A percentile compares a stretch with the other conserved stretches of the same genome.
phyloP scores from a whole-genome alignment of 30 jellyfish, hydroid and myxozoan genomes.

The Mastigias papua region DNA sequence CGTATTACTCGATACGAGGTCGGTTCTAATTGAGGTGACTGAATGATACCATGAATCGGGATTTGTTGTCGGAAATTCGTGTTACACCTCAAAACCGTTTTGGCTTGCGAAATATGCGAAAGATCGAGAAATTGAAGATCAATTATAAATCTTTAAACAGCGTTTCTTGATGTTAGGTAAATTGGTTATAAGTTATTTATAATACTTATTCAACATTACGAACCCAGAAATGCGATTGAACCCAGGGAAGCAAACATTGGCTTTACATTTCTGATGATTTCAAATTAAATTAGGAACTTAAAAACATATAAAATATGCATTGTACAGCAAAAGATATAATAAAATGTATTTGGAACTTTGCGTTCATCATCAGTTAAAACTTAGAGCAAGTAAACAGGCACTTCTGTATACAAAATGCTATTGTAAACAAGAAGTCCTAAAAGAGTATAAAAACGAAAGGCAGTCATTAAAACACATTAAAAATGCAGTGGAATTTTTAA shows the following conservation, averaged over 20 bases:
- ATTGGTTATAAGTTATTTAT: not conserved
- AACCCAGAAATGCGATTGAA: not conserved
- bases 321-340: too few species aligned
- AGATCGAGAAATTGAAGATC: constrained; percentile 29
- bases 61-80: not conserved
- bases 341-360: too few species aligned
- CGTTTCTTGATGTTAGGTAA: constrained; percentile 12
- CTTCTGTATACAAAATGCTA: too few species aligned
- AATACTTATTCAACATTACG: not conserved
- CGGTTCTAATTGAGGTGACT: not conserved
- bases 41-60: not conserved
- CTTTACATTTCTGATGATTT: not conserved
- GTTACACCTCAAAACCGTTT: constrained; percentile 2
- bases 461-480: too few species aligned
- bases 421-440: too few species aligned
- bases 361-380: too few species aligned
- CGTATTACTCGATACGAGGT: not conserved
- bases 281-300: too few species aligned
- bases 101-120: not conserved
- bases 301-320: too few species aligned
- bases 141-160: constrained; percentile 11
- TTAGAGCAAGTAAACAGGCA: too few species aligned
- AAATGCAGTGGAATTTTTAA: too few species aligned
- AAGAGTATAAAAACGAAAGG: too few species aligned
- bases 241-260: not conserved